These are phyloP conservation scores for Pogonognathellus flavescens DNA, from an alignment of 1,140 invertebrate species.

Conservation along the genomic window DNA sequence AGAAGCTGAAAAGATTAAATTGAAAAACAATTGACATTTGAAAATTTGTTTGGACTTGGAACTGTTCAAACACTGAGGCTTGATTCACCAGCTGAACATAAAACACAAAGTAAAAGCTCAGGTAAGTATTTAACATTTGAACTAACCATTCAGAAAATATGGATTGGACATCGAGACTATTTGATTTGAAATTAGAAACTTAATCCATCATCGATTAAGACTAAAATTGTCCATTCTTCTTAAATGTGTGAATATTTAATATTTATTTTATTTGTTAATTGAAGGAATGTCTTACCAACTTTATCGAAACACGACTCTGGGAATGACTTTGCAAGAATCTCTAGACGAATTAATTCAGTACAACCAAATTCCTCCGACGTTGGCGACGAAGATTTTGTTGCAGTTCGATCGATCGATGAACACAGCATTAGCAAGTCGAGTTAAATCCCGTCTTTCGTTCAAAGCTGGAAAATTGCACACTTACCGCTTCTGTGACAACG, in stretches of 20 bases:
- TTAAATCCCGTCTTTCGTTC: slow-evolving; percentile 93
- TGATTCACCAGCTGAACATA: too few relatives aligned
- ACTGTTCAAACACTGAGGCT: too few relatives aligned
- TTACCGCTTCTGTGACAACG: slow-evolving; percentile 99
- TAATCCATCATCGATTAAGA: too few relatives aligned
- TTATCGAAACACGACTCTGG: slow-evolving; percentile 97
- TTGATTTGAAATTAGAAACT: background rate
- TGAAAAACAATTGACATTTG: too few relatives aligned
- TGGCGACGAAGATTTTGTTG: slow-evolving; percentile 92
- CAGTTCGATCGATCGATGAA: slow-evolving; percentile 99
- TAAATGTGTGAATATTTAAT: background rate
- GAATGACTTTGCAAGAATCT: slow-evolving; percentile 95
- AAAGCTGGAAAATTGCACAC: slow-evolving; percentile 98
- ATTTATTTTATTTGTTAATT: background rate
- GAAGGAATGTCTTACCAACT: slow-evolving; percentile 86
- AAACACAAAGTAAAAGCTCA: too few relatives aligned
- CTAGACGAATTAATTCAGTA: slow-evolving; percentile 95
- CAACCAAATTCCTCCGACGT: slow-evolving; percentile 92
- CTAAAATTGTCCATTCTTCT: too few relatives aligned
- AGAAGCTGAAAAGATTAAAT: too few relatives aligned
- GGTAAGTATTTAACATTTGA: too few relatives aligned
- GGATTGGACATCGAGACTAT: too few relatives aligned
- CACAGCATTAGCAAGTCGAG: slow-evolving; percentile 89
- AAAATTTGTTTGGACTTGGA: too few relatives aligned
- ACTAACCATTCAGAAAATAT: too few relatives aligned